A percentile compares a stretch with the other conserved stretches of the same genome.
Evolutionary conservation across 2,888 invertebrate genomes (phyloP).

Genomic region (Baronia brevicornis): DNA sequence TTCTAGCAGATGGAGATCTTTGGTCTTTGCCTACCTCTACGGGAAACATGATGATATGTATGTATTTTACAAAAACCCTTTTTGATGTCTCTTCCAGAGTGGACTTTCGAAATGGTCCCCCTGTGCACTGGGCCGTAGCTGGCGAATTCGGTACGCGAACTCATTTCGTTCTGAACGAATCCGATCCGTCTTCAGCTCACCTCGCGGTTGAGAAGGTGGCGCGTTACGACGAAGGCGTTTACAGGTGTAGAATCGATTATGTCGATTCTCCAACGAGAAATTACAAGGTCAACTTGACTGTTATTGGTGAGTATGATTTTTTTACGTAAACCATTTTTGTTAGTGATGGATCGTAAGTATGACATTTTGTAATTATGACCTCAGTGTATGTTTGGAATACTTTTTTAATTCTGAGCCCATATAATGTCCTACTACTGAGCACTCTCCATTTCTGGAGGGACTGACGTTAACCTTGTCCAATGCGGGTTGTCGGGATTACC

Average conservation of each 20-base stretch:
- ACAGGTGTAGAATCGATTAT: slow-evolving; percentile 92
- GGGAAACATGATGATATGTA: too few relatives aligned
- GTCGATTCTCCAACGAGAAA: slow-evolving; percentile 91
- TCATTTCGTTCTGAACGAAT: slow-evolving; percentile 83
- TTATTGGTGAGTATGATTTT: slow-evolving; percentile 83
- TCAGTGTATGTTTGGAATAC: background rate
- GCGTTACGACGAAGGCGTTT: slow-evolving; percentile 86
- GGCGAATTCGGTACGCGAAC: slow-evolving; percentile 85
- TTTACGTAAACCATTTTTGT: background rate
- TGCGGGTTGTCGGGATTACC: too few relatives aligned
- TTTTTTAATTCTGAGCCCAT: too few relatives aligned
- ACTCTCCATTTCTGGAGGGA: too few relatives aligned
- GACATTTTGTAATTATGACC: slow-evolving; percentile 1
- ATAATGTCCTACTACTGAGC: too few relatives aligned
- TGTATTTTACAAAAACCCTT: too few relatives aligned
- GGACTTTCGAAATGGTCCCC: slow-evolving; percentile 84
- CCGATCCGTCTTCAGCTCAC: slow-evolving; percentile 82
- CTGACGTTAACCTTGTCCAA: too few relatives aligned
- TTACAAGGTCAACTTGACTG: slow-evolving; percentile 88
- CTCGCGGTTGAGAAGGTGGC: slow-evolving; percentile 84
- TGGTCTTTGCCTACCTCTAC: too few relatives aligned
- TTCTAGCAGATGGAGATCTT: too few relatives aligned
- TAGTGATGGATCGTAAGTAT: too few relatives aligned
- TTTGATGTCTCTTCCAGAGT: slow-evolving; percentile 76
- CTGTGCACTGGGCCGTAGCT: slow-evolving; percentile 86